These are phyloP conservation scores for Enteromius radiatus DNA, from an alignment of 2,797 vertebrate species.

Conservation along the genomic window DNA sequence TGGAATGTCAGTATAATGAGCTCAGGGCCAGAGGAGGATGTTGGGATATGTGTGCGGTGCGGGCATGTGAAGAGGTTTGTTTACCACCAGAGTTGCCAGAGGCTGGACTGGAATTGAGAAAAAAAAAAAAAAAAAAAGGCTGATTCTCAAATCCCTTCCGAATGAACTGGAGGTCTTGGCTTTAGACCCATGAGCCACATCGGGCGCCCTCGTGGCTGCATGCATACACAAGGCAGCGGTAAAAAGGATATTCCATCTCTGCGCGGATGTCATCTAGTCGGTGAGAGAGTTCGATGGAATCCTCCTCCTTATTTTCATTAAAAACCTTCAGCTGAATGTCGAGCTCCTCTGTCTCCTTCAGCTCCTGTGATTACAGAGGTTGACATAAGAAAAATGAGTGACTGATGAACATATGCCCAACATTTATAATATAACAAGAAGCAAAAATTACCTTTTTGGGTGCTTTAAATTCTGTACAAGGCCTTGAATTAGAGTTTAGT, in stretches of 20 bases:
- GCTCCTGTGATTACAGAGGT: slow-evolving; percentile 76
- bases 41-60: slow-evolving; percentile 33
- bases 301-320: slow-evolving; percentile 98
- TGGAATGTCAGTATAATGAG: slow-evolving; percentile 50
- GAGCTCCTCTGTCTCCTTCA: slow-evolving; percentile 96
- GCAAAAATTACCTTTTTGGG: neutral
- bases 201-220: slow-evolving; percentile 30
- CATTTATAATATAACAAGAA: neutral
- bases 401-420: neutral
- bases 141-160: slow-evolving; percentile 73
- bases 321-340: slow-evolving; percentile 99
- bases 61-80: slow-evolving; percentile 64
- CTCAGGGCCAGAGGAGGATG: slow-evolving; percentile 37
- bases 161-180: slow-evolving; percentile 70
- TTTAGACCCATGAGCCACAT: slow-evolving; percentile 60
- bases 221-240: slow-evolving; percentile 25
- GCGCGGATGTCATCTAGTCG: slow-evolving; percentile 93
- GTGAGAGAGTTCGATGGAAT: slow-evolving; percentile 93
- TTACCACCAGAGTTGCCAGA: slow-evolving; percentile 67
- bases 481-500: neutral
- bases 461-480: neutral
- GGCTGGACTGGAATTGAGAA: slow-evolving; percentile 65
- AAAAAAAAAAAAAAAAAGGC: slow-evolving; percentile 48
- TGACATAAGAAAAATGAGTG: slow-evolving; percentile 35
- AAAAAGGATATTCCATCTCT: slow-evolving; percentile 99